phyloP scores from a whole-genome alignment of 64 coral and sea anemone species.

The Orbicella faveolata region DNA sequence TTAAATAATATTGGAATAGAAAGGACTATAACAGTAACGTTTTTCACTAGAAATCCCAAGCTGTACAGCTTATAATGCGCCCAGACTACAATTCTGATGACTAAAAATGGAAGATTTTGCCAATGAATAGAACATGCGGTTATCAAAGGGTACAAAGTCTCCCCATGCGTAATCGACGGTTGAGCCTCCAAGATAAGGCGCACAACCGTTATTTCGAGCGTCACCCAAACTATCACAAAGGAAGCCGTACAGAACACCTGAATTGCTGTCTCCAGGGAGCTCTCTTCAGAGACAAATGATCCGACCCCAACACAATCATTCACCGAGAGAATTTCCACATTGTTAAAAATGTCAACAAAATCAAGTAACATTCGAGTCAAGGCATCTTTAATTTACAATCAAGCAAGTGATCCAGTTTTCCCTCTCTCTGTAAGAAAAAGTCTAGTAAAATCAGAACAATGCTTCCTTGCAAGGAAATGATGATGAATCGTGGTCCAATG shows the following conservation, averaged over 20 bases:
- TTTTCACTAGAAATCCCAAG: slow-evolving; percentile 35
- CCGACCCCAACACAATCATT: neutral
- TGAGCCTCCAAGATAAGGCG: too few relatives aligned
- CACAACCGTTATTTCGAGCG: too few relatives aligned
- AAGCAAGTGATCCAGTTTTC: neutral
- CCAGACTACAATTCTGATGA: slow-evolving; percentile 47
- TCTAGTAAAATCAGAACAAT: slow-evolving; percentile 16
- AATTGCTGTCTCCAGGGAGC: neutral
- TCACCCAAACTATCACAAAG: neutral
- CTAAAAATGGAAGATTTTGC: slow-evolving; percentile 41
- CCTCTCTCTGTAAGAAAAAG: neutral
- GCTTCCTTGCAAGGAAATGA: slow-evolving; percentile 1
- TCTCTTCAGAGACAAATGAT: neutral
- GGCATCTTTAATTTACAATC: neutral
- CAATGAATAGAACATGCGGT: neutral
- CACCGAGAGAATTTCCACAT: slow-evolving; percentile 9
- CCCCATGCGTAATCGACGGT: too few relatives aligned
- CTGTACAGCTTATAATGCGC: neutral
- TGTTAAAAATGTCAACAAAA: slow-evolving; percentile 49
- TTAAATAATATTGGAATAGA: neutral
- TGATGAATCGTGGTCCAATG: slow-evolving; percentile 28
- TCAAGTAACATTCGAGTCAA: slow-evolving; percentile 24
- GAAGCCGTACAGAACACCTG: slow-evolving; percentile 28
- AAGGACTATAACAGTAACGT: slow-evolving; percentile 11
- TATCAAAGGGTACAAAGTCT: neutral